Evolutionary conservation across 2,113 vertebrate genomes (phyloP).

Genomic region (Megaceryle maxima): DNA sequence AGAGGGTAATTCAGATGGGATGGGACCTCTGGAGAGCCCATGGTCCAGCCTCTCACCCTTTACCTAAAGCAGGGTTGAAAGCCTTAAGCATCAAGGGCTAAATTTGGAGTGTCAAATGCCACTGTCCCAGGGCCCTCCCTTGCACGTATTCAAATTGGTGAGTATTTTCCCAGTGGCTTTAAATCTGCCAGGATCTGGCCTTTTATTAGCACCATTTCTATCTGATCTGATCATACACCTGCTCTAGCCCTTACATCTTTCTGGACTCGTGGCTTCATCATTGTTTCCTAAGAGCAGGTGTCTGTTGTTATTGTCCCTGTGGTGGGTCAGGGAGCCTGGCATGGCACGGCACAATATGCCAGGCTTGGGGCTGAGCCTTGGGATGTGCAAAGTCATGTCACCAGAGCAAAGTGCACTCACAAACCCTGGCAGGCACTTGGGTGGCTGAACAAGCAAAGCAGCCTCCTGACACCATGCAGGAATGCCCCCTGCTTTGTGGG

Average conservation of each 20-base stretch:
- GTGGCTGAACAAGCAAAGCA: not conserved
- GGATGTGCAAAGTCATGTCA: not conserved
- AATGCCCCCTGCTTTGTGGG: not conserved
- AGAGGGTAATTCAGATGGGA: not conserved
- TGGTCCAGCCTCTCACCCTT: not conserved
- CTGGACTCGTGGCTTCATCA: not conserved
- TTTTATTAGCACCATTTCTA: not conserved
- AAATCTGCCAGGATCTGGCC: not conserved
- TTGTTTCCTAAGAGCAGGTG: not conserved
- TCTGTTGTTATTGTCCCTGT: not conserved
- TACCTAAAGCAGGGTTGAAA: not conserved
- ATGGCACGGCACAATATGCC: not conserved
- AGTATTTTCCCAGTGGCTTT: not conserved
- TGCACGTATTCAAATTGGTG: rapidly evolving
- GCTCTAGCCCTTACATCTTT: not conserved
- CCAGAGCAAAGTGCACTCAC: not conserved
- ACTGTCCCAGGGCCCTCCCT: not conserved
- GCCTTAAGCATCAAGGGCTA: not conserved
- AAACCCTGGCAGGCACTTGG: not conserved
- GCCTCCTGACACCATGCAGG: not conserved
- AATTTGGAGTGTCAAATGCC: not conserved
- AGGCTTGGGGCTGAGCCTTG: not conserved
- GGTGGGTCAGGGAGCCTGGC: not conserved
- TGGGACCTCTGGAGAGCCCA: rapidly evolving
- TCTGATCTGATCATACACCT: not conserved